These are phyloP conservation scores for Toxostoma redivivum DNA, from an alignment of 2,113 vertebrate genomes.

Conservation along the genomic window DNA sequence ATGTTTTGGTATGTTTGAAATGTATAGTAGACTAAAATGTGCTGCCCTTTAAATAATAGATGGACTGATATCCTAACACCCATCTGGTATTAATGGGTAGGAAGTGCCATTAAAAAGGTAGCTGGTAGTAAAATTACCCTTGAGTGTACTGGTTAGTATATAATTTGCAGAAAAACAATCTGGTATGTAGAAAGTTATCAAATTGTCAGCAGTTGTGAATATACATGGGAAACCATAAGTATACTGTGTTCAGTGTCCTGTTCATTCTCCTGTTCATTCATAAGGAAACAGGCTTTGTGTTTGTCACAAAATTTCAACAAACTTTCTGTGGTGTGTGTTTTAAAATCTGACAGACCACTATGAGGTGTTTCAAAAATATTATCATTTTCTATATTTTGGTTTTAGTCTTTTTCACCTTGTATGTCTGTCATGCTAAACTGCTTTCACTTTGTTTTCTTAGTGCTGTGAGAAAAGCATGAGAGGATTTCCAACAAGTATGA, in stretches of 20 bases:
- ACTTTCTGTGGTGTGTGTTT: not conserved
- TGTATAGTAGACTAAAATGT: not conserved
- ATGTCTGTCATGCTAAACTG: not conserved
- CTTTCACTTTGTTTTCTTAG: not conserved
- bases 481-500: not conserved
- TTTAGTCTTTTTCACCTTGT: not conserved
- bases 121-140: not conserved
- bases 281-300: not conserved
- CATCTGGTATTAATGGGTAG: not conserved
- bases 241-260: not conserved
- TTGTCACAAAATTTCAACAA: not conserved
- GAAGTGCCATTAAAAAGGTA: not conserved
- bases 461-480: not conserved
- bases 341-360: not conserved
- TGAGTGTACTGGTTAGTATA: not conserved
- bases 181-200: not conserved
- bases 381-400: not conserved
- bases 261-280: not conserved
- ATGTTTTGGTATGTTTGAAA: not conserved
- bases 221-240: not conserved
- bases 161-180: not conserved
- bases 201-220: not conserved
- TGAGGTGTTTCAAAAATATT: not conserved
- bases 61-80: not conserved
- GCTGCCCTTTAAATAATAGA: not conserved